These are phyloP conservation scores for Dyspetes luteomarginatus DNA, from an alignment of 2,888 invertebrate genomes.

Conservation along the genomic window DNA sequence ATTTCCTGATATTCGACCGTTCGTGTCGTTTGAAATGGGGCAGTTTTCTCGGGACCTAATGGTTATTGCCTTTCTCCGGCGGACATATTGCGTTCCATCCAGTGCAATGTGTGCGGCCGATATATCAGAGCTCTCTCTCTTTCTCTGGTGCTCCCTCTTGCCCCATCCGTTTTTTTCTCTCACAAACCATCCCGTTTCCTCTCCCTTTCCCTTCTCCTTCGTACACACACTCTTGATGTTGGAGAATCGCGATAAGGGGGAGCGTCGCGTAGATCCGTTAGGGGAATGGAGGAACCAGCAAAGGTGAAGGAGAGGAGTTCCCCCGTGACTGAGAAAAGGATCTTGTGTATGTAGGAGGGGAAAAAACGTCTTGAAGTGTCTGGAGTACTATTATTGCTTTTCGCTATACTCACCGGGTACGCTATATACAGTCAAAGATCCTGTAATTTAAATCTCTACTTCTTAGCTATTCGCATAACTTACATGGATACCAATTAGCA, in stretches of 20 bases:
- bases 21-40: conserved; percentile 86
- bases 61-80: conserved; percentile 86
- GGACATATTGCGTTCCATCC: conserved; percentile 87
- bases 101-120: conserved; percentile 86
- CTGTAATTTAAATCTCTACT: too few relatives aligned
- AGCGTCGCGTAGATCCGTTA: conserved; percentile 35
- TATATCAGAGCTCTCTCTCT: conserved; percentile 84
- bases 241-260: conserved; percentile 68
- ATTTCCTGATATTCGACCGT: conserved; percentile 86
- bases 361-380: neutral
- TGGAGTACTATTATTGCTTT: conserved; percentile 23
- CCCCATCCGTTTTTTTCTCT: conserved; percentile 49
- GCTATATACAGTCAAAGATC: too few relatives aligned
- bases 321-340: conserved; percentile 20
- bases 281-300: conserved; percentile 34
- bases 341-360: conserved; percentile 57
- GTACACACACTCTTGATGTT: conserved; percentile 11
- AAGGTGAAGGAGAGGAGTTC: conserved; percentile 10
- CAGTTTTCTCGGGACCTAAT: conserved; percentile 87
- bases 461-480: too few relatives aligned
- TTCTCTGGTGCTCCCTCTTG: conserved; percentile 50
- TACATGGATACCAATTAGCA: too few relatives aligned
- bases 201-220: conserved; percentile 12
- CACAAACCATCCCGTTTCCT: conserved; percentile 57
- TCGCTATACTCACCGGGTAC: conserved; percentile 9